Evolutionary conservation across 2,797 vertebrate genomes (phyloP).

Genomic region (Pogonophryne albipinna): DNA sequence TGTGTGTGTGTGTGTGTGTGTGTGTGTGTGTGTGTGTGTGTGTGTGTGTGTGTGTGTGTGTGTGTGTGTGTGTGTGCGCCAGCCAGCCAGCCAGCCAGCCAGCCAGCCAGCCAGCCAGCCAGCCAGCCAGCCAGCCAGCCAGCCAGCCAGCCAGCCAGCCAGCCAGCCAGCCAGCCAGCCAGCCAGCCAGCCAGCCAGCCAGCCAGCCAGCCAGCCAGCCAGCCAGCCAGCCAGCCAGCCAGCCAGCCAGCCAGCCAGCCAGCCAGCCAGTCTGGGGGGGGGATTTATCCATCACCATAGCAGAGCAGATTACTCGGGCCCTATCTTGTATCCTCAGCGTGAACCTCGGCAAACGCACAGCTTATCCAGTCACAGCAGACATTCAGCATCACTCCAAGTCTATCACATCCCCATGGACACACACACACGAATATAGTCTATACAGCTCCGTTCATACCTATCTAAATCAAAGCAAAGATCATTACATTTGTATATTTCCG

Average conservation of each 20-base stretch:
- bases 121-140: no score
- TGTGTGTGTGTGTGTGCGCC: no score
- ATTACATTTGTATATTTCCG: slow-evolving; percentile 56
- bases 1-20: not conserved
- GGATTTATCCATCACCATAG: slow-evolving; percentile 54
- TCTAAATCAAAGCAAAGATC: slow-evolving; percentile 26
- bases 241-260: no score
- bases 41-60: not conserved
- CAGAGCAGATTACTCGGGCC: slow-evolving; percentile 54
- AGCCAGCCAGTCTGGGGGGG: not conserved
- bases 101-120: no score
- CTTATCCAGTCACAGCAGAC: slow-evolving; percentile 68
- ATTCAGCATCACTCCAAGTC: slow-evolving; percentile 47
- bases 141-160: no score
- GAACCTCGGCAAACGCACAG: slow-evolving; percentile 66
- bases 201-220: no score
- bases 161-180: no score
- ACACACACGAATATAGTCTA: slow-evolving; percentile 9
- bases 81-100: no score
- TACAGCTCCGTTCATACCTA: not conserved
- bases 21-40: not conserved
- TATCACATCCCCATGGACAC: slow-evolving; percentile 11
- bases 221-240: no score
- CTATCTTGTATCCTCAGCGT: slow-evolving; percentile 58
- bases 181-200: no score